Percentiles rank a stretch among this genome's conserved stretches.
Evolutionary conservation across 2,797 vertebrate genomes (phyloP).

Genomic region (Naso thynnoides): DNA sequence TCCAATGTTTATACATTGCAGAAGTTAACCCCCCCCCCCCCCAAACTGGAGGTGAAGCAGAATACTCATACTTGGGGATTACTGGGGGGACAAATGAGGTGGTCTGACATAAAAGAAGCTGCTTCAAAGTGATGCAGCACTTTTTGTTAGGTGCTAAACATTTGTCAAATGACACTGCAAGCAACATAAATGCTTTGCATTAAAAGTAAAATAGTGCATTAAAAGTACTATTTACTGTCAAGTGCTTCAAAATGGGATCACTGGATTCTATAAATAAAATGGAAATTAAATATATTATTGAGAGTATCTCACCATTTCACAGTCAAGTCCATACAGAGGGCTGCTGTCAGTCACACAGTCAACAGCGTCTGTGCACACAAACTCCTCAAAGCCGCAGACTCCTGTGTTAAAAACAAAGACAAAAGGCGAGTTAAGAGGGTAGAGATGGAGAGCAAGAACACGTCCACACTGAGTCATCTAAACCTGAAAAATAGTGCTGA

Average conservation of each 20-base stretch:
- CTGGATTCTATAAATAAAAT: background rate
- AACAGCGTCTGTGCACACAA: slow-evolving; percentile 77
- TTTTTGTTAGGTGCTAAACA: background rate
- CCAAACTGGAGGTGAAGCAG: background rate
- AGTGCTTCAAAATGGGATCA: background rate
- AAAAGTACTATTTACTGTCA: too few relatives aligned
- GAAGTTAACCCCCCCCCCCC: too few relatives aligned
- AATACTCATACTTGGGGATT: too few relatives aligned
- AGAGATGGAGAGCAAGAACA: background rate
- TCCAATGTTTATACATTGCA: too few relatives aligned
- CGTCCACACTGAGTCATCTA: background rate
- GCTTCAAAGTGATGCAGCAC: background rate
- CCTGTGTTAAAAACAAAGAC: slow-evolving; percentile 73
- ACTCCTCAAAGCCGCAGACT: slow-evolving; percentile 81
- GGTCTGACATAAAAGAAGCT: background rate
- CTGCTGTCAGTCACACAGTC: slow-evolving; percentile 86
- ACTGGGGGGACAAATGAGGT: background rate
- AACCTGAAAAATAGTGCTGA: too few relatives aligned
- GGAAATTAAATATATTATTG: background rate
- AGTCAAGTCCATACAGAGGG: slow-evolving; percentile 92
- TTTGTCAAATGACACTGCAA: background rate
- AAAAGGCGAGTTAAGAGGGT: slow-evolving; percentile 1
- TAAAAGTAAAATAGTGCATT: background rate
- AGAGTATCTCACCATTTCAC: slow-evolving; percentile 90
- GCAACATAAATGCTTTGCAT: background rate